Base-by-base conservation (phyloP, 2,797 vertebrate genomes). In the Tapera naevia region DNA sequence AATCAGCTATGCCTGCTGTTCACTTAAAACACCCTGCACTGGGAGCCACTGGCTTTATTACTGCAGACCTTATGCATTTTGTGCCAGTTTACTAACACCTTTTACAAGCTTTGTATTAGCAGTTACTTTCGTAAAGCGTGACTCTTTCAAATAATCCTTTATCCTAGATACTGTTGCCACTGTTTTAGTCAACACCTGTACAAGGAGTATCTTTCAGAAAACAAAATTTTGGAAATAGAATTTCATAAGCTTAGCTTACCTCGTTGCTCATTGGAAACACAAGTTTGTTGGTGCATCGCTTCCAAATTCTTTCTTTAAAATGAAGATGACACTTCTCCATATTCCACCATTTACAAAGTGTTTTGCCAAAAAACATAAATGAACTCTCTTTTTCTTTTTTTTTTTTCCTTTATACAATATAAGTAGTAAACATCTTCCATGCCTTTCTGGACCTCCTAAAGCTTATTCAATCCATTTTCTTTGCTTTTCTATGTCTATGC, bases 401-500 rank as follows among this genome's bases (percentile, higher is more conserved):
- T n/a, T n/a, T n/a, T n/a, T n/a, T n/a, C 4, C 4, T 3, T 5
- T 57, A 71, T 74, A 39, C 41, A 23, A 6, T 45, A 7, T 30
- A 57, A 60, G n/a, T 66, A 65, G 7, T 58, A 46, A 89, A 45
- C 11, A 28, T 10, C 2, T 51, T 22, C 10, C 5, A 5, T 76
- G 86, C 19, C 7, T 58, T 70, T 54, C 27, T 61, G 6, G n/a
- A 19, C 18, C 23, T 64, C n/a, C 9, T 37, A 33, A 56, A 37
- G 30, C 16, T 28, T 51, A 13, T 5, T 65, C 7, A 25, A 5
- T 25, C 39, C 4, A 7, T 43, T 48, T 51, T 39, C 17, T 81
- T 81, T 13, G 17, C 8, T 66, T 60, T 74, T 82, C 21, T 71
- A 0, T 33, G 8, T 21, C 30, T 54, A 0, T 24, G 10, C 19